Evolutionary conservation across 2,888 invertebrate genomes (phyloP).

Genomic region (Hetaerina titia): DNA sequence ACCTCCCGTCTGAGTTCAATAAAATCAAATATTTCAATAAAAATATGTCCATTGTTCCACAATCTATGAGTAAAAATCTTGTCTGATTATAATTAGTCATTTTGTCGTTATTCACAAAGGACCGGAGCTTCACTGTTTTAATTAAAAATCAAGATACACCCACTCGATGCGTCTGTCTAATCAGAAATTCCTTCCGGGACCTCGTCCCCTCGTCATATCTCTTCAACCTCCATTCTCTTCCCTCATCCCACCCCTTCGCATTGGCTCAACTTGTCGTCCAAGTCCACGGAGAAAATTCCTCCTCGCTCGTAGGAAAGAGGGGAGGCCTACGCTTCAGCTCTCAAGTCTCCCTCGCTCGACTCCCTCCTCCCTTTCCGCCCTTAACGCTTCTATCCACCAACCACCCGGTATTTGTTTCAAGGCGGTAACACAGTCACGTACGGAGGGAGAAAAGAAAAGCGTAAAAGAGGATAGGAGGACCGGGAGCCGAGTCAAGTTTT

Average conservation of each 20-base stretch:
- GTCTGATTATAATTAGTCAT: background rate
- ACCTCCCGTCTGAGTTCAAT: no score
- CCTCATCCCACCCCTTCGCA: slow-evolving; percentile 15
- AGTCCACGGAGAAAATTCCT: slow-evolving; percentile 23
- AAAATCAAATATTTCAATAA: no score
- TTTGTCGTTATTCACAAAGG: background rate
- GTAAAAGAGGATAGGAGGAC: no score
- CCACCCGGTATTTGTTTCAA: background rate
- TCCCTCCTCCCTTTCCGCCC: background rate
- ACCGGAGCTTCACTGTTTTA: background rate
- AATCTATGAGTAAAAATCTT: no score
- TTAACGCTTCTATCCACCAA: background rate
- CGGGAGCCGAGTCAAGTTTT: no score
- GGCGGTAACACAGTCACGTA: background rate
- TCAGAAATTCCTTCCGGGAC: background rate
- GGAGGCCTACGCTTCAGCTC: background rate
- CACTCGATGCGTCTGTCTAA: slow-evolving; percentile 29
- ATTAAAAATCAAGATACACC: slow-evolving; percentile 15
- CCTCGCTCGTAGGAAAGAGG: background rate
- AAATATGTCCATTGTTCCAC: no score
- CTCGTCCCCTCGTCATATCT: background rate
- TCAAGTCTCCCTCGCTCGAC: background rate
- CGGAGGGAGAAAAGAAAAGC: background rate
- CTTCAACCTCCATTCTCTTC: background rate
- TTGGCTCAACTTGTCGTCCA: slow-evolving; percentile 61